Evolutionary conservation across 2,888 invertebrate species (phyloP), one percentile per base, ranked within the genome.

Genomic region (Nomada ruficornis): DNA sequence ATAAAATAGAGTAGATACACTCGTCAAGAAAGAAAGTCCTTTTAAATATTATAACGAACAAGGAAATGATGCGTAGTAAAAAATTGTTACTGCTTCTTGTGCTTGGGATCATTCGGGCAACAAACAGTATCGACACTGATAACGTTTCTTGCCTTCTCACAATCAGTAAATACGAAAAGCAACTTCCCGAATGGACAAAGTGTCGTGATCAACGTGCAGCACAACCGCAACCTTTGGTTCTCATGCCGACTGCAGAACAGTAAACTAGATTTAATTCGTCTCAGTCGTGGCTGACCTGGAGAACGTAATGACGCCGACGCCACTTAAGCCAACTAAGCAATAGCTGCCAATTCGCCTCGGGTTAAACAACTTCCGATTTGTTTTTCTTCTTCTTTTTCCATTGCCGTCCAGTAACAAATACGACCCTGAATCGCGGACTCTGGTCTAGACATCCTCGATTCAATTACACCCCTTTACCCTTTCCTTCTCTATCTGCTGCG

Each of bases 191-290:
- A 76, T 76, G 75, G 44, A 44, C 54, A 23, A 15, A 60, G 54
- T 72, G 71, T 47, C 63, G 73, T 74, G 60, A 77, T 80, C 74
- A 67, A 59, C 73, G 50, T 15, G 52, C 63, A 59, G 44, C 29
- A 65, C 72, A 64, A 60, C 67, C 60, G 75, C 62, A 79, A 73
- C 76, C 23, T 62, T 80, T 52, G 68, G 20, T 72, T 60, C 57
- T 23, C 64, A n/a, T 65, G 23, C 60, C 44, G 29, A 7, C 50
- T 68, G n/a, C 18, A 71, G 60, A 71, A 62, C 71, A 62, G 36
- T 77, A 68, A 82, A 82, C 71, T 75, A 76, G 55, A 55, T 57
- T 54, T 80, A 55, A 82, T 76, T 82, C 60, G 80, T 82, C 68
- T 73, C 80, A 69, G 62, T 29, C 57, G 52, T 50, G 59, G 62